A percentile compares a stretch with the other conserved stretches of the same genome.
These are phyloP conservation scores for Apistogramma diplotaenia DNA, from an alignment of 2,113 vertebrate species.

Conservation along the genomic window DNA sequence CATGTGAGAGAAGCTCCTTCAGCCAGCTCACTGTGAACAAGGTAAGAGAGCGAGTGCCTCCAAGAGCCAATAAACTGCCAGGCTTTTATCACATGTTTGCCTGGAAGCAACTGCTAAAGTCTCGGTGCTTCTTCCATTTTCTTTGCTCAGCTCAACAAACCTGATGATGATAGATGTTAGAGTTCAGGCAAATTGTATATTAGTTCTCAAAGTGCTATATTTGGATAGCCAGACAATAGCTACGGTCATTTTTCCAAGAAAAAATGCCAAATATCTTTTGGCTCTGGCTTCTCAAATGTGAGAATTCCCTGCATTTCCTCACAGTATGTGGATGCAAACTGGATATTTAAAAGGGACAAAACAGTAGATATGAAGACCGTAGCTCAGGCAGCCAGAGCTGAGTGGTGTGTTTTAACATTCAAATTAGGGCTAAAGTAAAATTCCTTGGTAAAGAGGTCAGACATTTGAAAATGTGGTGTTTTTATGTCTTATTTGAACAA, in stretches of 20 bases:
- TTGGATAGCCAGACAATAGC: not conserved
- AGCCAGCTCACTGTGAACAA: conserved; percentile 37
- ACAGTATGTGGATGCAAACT: not conserved
- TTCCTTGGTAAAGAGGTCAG: not conserved
- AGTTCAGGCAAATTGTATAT: not conserved
- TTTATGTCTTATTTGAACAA: not conserved
- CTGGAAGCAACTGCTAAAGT: not conserved
- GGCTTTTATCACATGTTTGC: not conserved
- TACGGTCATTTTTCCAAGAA: not conserved
- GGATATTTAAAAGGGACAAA: accelerated
- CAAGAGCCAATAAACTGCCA: accelerated
- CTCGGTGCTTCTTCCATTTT: not conserved
- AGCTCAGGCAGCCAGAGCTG: not conserved
- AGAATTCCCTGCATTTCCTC: not conserved
- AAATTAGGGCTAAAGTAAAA: not conserved
- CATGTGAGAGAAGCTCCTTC: conserved; percentile 36
- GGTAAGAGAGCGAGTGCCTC: conserved; percentile 46
- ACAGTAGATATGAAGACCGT: not conserved
- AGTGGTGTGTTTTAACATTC: not conserved
- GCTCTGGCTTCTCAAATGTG: not conserved
- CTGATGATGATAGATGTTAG: not conserved
- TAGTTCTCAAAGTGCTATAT: not conserved
- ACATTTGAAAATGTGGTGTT: not conserved
- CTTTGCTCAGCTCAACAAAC: not conserved
- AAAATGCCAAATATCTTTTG: not conserved